These are phyloP conservation scores for Vidua chalybeata DNA, from an alignment of 2,113 vertebrate species.

Conservation along the genomic window DNA sequence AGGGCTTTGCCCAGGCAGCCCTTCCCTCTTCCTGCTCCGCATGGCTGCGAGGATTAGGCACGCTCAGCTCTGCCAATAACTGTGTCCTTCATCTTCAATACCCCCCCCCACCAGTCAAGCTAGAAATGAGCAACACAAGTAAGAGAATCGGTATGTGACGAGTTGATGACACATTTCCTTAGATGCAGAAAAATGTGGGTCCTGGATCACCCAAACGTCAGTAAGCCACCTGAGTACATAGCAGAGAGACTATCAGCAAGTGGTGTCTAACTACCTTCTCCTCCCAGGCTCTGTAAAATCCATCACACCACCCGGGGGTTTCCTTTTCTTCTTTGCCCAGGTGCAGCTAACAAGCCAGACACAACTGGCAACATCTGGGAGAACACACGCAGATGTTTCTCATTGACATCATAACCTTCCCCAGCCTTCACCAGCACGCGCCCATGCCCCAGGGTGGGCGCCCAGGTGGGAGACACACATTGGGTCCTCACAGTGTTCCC, in stretches of 20 bases:
- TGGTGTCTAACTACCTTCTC: conserved; percentile 12
- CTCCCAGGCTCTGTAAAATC: conserved; percentile 15
- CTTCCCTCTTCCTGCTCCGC: conserved; percentile 33
- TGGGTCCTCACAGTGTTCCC: not conserved
- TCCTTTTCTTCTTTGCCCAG: conserved; percentile 47
- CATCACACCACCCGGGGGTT: not conserved
- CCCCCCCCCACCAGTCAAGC: not conserved
- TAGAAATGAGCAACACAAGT: not conserved
- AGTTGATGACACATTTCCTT: not conserved
- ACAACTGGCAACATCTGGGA: conserved; percentile 28
- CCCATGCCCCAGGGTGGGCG: not conserved
- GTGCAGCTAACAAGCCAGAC: conserved; percentile 49
- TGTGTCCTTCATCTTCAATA: not conserved
- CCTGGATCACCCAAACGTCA: not conserved
- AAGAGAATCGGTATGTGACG: rapidly evolving
- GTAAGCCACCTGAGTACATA: conserved; percentile 33
- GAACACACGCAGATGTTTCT: conserved; percentile 33
- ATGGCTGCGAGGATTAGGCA: not conserved
- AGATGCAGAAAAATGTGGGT: not conserved
- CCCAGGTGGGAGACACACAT: not conserved
- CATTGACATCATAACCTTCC: not conserved
- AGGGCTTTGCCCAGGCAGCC: conserved; percentile 24
- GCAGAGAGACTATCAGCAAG: not conserved
- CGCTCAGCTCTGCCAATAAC: not conserved
- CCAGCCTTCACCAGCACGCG: not conserved